Conservation (phyloP, 1,140 invertebrate species). For the Diploscapter pachys region DNA sequence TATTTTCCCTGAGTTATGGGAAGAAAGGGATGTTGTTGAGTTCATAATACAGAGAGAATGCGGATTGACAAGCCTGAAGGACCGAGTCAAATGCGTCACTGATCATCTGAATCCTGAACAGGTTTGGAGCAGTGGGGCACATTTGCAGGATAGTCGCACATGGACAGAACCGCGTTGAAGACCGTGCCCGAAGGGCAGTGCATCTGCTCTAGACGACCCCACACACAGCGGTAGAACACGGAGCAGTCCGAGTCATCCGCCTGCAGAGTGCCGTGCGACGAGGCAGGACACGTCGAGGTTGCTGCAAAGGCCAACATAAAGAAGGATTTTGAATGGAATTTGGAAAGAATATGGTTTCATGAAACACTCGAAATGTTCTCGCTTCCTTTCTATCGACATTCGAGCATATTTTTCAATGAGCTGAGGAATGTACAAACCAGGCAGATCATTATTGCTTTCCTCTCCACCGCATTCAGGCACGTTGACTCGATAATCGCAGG, state of each 20-base stretch:
- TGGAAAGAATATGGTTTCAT: background rate
- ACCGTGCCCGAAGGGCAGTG: constrained; percentile 46
- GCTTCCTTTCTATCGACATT: no score
- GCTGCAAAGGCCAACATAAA: background rate
- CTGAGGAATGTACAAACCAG: background rate
- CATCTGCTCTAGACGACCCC: constrained; percentile 23
- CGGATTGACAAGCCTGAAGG: no score
- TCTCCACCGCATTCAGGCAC: constrained; percentile 23
- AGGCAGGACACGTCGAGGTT: background rate
- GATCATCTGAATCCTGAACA: no score
- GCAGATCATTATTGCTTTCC: background rate
- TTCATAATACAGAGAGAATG: no score
- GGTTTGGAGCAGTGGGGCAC: constrained; percentile 32
- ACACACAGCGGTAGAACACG: constrained; percentile 45
- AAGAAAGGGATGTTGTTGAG: background rate
- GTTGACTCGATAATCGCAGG: constrained; percentile 26
- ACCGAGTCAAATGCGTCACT: no score
- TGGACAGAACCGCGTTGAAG: constrained; percentile 43
- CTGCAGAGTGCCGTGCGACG: constrained; percentile 35
- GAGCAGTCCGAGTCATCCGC: constrained; percentile 41
- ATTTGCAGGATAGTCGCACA: constrained; percentile 45
- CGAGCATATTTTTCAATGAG: background rate
- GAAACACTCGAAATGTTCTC: background rate
- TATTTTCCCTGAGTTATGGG: no score
- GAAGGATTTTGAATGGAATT: no score